Evolutionary conservation across 2,797 vertebrate genomes (phyloP), one percentile per base, ranked within the genome.

Genomic region (Pseudocheirus occidentalis): DNA sequence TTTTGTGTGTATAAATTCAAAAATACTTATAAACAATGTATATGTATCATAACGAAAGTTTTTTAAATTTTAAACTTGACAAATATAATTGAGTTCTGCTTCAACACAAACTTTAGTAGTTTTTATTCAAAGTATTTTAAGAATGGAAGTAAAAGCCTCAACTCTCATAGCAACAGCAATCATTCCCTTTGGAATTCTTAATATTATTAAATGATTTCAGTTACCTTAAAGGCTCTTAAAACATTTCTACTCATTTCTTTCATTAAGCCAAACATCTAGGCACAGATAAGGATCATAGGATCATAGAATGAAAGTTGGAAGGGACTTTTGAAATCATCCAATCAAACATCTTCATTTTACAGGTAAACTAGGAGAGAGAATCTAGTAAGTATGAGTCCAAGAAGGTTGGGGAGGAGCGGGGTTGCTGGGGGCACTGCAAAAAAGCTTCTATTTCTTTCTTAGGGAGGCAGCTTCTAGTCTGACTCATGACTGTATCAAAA

Each of bases 401-500:
- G n/a, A 40, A 6, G 12, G 66, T 1, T 7, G 14, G 1, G 57
- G 27, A n/a, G n/a, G n/a, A n/a, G n/a, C n/a, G 27, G 27, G 9
- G 28, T 6, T 9, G 28, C 5, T 29, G 57, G 57, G 3, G 55
- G 16, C 18, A 24, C 55, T 56, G 13, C 87, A 24, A 73, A 94
- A 97, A 96, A 97, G 0, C 4, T 93, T 16, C 94, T 46, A 54
- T 92, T 95, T 96, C 24, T 28, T 97, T 95, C 96, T 9, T 91
- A 55, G 90, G 91, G 90, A 96, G 94, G 94, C 90, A 97, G 56
- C 94, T 95, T 87, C 0, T 1, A 94, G 98, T 97, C 66, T 98
- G 96, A 98, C 97, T 95, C 94, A 96, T 90, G 95, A 94, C 94
- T 97, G 34, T 93, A 94, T 95, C 97, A 93, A 59, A 97, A 98